Evolutionary conservation across 2,113 vertebrate genomes (phyloP).

Genomic region (Perca flavescens): DNA sequence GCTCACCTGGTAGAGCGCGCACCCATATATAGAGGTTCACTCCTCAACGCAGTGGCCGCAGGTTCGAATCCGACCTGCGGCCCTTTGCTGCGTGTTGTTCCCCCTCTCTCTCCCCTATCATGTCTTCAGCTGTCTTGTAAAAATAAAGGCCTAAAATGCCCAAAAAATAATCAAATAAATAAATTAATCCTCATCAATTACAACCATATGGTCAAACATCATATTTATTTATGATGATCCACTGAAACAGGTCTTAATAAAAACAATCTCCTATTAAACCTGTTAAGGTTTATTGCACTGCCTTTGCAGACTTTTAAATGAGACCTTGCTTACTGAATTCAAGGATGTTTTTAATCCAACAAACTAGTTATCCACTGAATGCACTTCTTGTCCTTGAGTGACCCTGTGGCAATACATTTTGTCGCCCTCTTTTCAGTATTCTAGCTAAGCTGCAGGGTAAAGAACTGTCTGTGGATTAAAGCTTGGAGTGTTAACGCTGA

Average conservation of each 20-base stretch:
- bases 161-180: no score
- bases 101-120: no score
- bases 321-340: background rate
- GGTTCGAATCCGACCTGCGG: no score
- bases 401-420: conserved; percentile 6
- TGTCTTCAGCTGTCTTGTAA: no score
- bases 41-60: no score
- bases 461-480: conserved; percentile 1
- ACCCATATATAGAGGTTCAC: no score
- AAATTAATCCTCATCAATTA: background rate
- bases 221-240: background rate
- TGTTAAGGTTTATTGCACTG: background rate
- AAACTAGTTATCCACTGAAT: background rate
- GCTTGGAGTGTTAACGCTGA: background rate
- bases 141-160: no score
- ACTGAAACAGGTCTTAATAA: background rate
- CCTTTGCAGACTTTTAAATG: background rate
- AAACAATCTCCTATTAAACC: background rate
- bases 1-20: no score
- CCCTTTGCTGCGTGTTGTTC: no score
- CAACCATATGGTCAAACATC: no score
- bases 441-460: background rate
- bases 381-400: background rate
- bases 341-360: background rate
- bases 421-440: background rate